Percentiles rank a stretch among this genome's conserved stretches.
Evolutionary conservation across 2,888 invertebrate species (phyloP).

Genomic region (Pseudococcus viburni): DNA sequence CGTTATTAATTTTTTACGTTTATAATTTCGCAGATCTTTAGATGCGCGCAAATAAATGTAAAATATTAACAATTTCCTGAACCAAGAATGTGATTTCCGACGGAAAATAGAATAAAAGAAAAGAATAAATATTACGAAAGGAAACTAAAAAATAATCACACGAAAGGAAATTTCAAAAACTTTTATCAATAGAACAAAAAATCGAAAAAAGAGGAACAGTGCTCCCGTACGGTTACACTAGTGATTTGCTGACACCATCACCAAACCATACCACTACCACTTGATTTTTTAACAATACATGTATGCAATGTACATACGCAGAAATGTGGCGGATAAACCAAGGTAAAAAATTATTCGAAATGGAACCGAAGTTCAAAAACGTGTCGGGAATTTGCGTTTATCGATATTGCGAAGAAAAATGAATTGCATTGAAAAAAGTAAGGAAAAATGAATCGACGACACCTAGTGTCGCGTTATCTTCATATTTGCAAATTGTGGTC

Average conservation of each 20-base stretch:
- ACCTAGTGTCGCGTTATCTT: conserved; percentile 41
- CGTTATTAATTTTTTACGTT: not conserved
- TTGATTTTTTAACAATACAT: not conserved
- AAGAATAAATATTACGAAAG: not conserved
- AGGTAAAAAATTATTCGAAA: not conserved
- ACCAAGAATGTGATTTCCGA: not conserved
- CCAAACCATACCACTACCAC: conserved; percentile 1
- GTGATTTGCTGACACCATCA: conserved; percentile 8
- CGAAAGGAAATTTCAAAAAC: not conserved
- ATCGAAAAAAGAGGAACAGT: not conserved
- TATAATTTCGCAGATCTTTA: conserved; percentile 43
- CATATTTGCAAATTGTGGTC: conserved; percentile 63
- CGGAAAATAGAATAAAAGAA: not conserved
- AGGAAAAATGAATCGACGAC: not conserved
- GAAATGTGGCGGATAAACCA: not conserved
- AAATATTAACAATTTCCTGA: conserved; percentile 22
- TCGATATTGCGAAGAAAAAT: not conserved
- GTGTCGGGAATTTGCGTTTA: not conserved
- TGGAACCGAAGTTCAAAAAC: not conserved
- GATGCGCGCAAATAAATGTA: conserved; percentile 57
- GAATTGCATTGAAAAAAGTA: not conserved
- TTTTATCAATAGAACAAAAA: not conserved
- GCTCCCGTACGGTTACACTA: not conserved
- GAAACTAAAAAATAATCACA: not conserved
- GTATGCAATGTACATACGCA: not conserved